Percentiles rank a stretch among this genome's conserved stretches.
phyloP scores from a whole-genome alignment of 2,113 vertebrate genomes.

The Haplotaxodon microlepis region DNA sequence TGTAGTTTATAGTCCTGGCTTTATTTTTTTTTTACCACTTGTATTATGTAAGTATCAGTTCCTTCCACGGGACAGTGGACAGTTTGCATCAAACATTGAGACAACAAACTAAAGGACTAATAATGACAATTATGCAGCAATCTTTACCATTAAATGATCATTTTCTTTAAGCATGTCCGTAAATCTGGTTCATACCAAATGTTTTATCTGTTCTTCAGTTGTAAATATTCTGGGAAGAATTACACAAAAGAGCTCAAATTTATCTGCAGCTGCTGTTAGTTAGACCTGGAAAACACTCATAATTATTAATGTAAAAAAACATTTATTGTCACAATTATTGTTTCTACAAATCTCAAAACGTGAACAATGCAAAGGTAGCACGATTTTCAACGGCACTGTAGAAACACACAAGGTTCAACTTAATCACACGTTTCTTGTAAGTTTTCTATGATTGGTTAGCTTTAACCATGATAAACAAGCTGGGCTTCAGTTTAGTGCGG shows the following conservation, averaged over 20 bases:
- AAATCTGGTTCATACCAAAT: not conserved
- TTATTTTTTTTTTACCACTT: not conserved
- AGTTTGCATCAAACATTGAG: not conserved
- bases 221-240: not conserved
- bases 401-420: not conserved
- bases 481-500: not conserved
- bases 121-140: not conserved
- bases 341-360: not conserved
- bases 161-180: not conserved
- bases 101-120: not conserved
- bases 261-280: not conserved
- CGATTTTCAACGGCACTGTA: rapidly evolving
- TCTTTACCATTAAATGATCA: not conserved
- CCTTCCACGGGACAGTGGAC: not conserved
- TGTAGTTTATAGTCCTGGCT: not conserved
- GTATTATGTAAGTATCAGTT: rapidly evolving
- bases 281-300: not conserved
- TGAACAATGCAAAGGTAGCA: not conserved
- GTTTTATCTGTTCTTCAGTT: not conserved
- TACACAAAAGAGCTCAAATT: not conserved
- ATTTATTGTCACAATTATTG: not conserved
- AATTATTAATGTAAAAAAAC: not conserved
- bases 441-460: not conserved
- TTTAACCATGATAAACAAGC: not conserved
- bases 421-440: not conserved